Conservation (phyloP, 2,113 vertebrate species). For the Rhea americana region DNA sequence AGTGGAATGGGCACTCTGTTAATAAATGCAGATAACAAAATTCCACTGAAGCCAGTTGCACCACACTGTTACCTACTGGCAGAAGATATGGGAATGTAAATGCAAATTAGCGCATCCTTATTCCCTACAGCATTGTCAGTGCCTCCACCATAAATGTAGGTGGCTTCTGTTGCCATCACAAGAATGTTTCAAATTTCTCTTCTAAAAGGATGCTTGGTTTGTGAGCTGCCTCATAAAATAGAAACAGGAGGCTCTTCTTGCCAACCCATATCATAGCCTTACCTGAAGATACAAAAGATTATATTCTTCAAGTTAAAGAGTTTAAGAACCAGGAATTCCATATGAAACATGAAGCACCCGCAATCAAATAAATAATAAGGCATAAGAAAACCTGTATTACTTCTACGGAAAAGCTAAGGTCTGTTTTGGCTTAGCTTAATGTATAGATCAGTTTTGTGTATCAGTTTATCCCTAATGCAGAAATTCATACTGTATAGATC, state of each 20-base stretch:
- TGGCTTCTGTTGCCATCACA: not conserved
- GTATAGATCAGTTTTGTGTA: not conserved
- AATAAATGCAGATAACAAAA: not conserved
- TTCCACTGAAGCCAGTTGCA: not conserved
- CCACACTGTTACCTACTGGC: not conserved
- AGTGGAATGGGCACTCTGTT: not conserved
- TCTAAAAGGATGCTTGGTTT: not conserved
- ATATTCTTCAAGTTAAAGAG: not conserved
- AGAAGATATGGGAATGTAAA: not conserved
- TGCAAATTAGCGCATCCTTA: not conserved
- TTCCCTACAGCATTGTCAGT: not conserved
- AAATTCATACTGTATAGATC: not conserved
- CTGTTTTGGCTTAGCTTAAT: not conserved
- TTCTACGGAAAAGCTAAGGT: not conserved
- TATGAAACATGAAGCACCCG: not conserved
- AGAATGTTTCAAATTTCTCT: not conserved
- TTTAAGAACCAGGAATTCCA: not conserved
- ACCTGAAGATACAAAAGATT: not conserved
- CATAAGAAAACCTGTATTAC: not conserved
- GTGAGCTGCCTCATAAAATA: not conserved
- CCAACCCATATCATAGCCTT: not conserved
- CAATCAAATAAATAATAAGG: not conserved
- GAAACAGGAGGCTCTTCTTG: not conserved
- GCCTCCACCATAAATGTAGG: not conserved
- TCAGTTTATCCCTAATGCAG: not conserved